Evolutionary conservation across 2,888 invertebrate species (phyloP).

Genomic region (Drosophila falleni): DNA sequence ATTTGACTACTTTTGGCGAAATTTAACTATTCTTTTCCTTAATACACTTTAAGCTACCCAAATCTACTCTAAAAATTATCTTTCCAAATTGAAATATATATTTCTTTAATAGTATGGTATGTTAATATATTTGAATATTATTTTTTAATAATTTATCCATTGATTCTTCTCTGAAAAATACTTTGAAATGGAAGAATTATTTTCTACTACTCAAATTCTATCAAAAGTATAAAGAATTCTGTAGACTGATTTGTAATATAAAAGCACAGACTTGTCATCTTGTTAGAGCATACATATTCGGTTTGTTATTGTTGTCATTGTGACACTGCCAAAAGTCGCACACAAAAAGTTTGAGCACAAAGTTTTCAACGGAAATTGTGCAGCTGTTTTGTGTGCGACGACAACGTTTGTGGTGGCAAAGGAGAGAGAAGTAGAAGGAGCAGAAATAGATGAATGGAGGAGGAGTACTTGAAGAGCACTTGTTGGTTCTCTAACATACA

Average conservation of each 20-base stretch:
- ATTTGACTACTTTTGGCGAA: no score
- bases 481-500: constrained; percentile 50
- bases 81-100: no score
- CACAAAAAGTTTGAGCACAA: constrained; percentile 71
- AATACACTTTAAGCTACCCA: no score
- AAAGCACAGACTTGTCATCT: constrained; percentile 7
- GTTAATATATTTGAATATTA: no score
- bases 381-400: constrained; percentile 74
- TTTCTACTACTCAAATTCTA: no score
- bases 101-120: no score
- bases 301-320: constrained; percentile 31
- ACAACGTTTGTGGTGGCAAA: constrained; percentile 23
- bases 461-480: constrained; percentile 35
- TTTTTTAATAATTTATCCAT: no score
- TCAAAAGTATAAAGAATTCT: neutral
- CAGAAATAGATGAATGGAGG: neutral
- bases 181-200: no score
- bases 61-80: no score
- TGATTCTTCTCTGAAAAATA: no score
- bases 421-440: neutral
- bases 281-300: constrained; percentile 37
- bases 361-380: constrained; percentile 75
- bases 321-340: constrained; percentile 65
- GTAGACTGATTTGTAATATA: neutral
- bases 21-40: no score